These are phyloP conservation scores for Elymnias hypermnestra DNA, from an alignment of 1,140 invertebrate species.

Conservation along the genomic window DNA sequence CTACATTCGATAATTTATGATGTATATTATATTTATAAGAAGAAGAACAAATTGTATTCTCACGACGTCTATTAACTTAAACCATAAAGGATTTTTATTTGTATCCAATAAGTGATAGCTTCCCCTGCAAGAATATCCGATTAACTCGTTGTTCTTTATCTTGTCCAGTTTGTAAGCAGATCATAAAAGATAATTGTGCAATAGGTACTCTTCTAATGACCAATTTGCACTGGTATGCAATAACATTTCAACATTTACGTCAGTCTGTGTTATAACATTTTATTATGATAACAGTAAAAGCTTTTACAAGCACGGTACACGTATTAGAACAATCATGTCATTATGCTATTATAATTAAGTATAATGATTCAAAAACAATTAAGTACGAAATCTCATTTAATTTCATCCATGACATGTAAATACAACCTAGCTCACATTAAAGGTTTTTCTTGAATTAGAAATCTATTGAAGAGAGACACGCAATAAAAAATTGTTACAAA, in stretches of 20 bases:
- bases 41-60: background rate
- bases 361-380: too few species aligned
- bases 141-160: background rate
- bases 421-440: too few species aligned
- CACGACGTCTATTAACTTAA: background rate
- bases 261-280: background rate
- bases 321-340: background rate
- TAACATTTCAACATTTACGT: background rate
- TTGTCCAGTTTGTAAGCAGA: background rate
- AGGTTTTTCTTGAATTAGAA: background rate
- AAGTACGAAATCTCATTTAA: too few species aligned
- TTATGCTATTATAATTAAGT: background rate
- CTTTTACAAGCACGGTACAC: background rate
- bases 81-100: background rate
- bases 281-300: background rate
- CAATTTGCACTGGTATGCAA: conserved; percentile 1
- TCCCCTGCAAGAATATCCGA: background rate
- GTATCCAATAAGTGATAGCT: background rate
- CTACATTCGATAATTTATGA: background rate
- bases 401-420: too few species aligned
- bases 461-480: background rate
- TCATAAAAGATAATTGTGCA: background rate
- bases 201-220: background rate
- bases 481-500: conserved; percentile 1
- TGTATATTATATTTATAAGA: too few species aligned